A percentile compares a stretch with the other conserved stretches of the same genome.
phyloP scores from a whole-genome alignment of 2,797 vertebrate species.

The Manis pentadactyla region DNA sequence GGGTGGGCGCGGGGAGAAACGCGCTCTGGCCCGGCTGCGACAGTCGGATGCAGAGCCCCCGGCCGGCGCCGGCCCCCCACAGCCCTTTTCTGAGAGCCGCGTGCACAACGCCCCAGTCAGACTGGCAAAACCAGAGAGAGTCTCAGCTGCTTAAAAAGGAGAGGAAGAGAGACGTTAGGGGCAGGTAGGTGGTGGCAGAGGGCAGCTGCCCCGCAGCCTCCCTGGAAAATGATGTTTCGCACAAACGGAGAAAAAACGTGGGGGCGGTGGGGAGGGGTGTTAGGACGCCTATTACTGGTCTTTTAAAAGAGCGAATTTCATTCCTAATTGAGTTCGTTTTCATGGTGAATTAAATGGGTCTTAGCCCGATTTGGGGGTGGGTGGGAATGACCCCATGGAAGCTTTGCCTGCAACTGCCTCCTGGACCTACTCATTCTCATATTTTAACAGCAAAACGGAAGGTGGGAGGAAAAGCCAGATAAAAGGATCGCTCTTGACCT shows the following conservation, averaged over 20 bases:
- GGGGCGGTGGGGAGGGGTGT: too few species aligned
- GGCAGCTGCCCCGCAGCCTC: neutral
- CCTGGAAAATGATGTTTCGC: neutral
- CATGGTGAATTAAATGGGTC: slow-evolving; percentile 54
- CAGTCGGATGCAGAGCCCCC: neutral
- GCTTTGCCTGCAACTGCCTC: neutral
- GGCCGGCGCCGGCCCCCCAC: neutral
- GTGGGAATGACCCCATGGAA: neutral
- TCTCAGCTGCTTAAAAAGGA: neutral
- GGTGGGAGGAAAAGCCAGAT: neutral
- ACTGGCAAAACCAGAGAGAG: slow-evolving; percentile 21
- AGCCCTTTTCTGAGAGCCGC: neutral
- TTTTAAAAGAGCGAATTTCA: neutral
- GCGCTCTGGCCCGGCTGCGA: neutral
- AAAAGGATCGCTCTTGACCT: neutral
- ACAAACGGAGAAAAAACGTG: neutral
- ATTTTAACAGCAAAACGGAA: too few species aligned
- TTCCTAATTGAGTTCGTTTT: slow-evolving; percentile 67
- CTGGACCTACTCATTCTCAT: too few species aligned
- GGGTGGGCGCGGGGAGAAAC: neutral
- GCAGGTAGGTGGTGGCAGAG: neutral
- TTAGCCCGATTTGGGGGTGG: neutral
- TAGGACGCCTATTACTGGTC: neutral
- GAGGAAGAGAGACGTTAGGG: neutral
- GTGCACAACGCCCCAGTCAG: neutral